phyloP scores from a whole-genome alignment of 2,797 vertebrate species.

The Eulemur coronatus region DNA sequence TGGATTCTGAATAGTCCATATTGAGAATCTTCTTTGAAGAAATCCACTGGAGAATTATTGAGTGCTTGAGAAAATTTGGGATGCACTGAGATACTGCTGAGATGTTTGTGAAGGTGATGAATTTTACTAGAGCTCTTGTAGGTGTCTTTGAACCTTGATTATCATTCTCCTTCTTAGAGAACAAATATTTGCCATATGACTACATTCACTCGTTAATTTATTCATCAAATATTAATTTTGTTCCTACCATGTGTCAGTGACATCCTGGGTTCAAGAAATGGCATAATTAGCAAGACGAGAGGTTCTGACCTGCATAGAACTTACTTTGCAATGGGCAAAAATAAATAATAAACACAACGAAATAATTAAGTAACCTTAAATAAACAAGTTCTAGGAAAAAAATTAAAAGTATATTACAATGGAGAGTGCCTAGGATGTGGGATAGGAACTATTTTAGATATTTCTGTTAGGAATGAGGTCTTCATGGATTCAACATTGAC shows the following conservation, averaged over 20 bases:
- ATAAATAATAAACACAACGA: neutral
- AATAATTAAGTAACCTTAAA: neutral
- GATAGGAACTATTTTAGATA: neutral
- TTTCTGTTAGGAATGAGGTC: neutral
- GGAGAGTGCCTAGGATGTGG: neutral
- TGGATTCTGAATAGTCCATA: neutral
- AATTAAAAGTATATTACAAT: neutral
- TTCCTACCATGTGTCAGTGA: neutral
- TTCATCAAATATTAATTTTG: neutral
- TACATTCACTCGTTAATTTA: neutral
- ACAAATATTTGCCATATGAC: neutral
- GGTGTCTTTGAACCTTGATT: neutral
- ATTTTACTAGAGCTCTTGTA: neutral
- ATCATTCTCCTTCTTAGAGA: neutral
- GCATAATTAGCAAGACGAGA: neutral
- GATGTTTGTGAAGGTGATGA: neutral
- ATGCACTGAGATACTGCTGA: neutral
- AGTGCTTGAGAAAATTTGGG: neutral
- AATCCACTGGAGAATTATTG: neutral
- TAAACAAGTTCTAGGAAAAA: neutral
- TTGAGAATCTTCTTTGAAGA: neutral
- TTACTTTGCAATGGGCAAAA: neutral
- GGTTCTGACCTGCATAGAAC: neutral
- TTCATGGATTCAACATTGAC: neutral
- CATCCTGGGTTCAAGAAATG: neutral